These are phyloP conservation scores for Theodoxus fluviatilis DNA, from an alignment of 2,888 invertebrate species.

Conservation along the genomic window DNA sequence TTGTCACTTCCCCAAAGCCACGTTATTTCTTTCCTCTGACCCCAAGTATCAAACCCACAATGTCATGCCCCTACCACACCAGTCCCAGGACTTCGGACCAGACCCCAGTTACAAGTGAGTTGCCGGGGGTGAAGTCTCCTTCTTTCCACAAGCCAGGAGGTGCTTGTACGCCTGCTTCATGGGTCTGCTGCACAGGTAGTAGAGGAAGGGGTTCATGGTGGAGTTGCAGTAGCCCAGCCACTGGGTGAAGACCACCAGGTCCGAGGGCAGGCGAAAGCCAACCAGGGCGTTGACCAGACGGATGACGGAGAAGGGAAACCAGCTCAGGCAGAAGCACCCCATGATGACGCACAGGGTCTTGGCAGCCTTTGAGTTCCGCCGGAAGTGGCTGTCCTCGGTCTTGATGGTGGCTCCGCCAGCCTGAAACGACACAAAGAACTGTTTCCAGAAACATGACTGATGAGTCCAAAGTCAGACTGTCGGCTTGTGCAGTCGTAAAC, in stretches of 20 bases:
- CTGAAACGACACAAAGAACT: no score
- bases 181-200: conserved; percentile 52
- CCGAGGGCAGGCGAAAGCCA: conserved; percentile 1
- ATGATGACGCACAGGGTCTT: conserved; percentile 24
- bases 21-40: no score
- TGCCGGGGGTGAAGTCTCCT: no score
- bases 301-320: conserved; percentile 19
- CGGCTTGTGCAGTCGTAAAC: no score
- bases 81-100: no score
- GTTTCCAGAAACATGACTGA: no score
- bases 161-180: conserved; percentile 32
- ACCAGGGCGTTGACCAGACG: conserved; percentile 10
- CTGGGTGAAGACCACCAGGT: conserved; percentile 11
- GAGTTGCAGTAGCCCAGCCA: conserved; percentile 17
- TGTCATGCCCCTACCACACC: no score
- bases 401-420: no score
- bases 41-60: no score
- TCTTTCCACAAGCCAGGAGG: conserved; percentile 18
- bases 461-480: no score
- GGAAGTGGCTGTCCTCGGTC: conserved; percentile 4
- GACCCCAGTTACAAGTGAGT: no score
- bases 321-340: conserved; percentile 22
- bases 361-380: conserved; percentile 18
- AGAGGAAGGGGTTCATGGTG: conserved; percentile 52
- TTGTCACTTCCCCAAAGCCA: no score